phyloP scores from a whole-genome alignment of 1,140 invertebrate species.

The Lysiphlebus fabarum region DNA sequence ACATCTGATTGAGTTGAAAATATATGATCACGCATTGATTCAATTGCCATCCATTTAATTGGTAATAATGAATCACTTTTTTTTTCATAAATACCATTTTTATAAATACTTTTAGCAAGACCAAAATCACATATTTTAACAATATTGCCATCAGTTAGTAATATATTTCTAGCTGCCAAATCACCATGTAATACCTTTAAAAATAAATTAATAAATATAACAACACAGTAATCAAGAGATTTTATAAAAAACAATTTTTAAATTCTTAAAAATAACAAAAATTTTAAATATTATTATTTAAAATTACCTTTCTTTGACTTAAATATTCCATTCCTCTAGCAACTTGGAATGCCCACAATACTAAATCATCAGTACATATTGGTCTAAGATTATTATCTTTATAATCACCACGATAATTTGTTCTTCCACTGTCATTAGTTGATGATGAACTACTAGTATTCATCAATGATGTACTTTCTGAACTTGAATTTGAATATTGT shows the following conservation, averaged over 20 bases:
- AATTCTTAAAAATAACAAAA: background rate
- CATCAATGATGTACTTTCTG: no score
- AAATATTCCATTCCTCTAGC: constrained; percentile 95
- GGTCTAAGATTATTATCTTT: constrained; percentile 62
- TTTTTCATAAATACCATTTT: constrained; percentile 90
- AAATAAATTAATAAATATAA: constrained; percentile 14
- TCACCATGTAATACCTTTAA: constrained; percentile 85
- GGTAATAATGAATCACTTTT: constrained; percentile 75
- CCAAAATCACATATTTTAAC: constrained; percentile 97
- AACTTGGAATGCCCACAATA: constrained; percentile 91
- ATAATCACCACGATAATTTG: constrained; percentile 70
- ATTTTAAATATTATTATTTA: no score
- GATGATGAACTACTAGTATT: background rate
- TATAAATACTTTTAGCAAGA: constrained; percentile 88
- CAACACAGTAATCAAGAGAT: background rate
- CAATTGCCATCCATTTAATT: constrained; percentile 81
- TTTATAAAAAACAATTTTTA: background rate
- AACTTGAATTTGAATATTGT: background rate
- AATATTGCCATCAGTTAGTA: constrained; percentile 84
- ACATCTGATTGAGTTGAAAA: constrained; percentile 88
- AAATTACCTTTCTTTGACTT: constrained; percentile 72
- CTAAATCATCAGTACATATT: constrained; percentile 75
- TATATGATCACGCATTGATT: constrained; percentile 74
- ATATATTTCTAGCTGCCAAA: constrained; percentile 91
- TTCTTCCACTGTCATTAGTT: constrained; percentile 61